phyloP scores from a whole-genome alignment of 1,140 invertebrate species.

The Anastatus disparis region DNA sequence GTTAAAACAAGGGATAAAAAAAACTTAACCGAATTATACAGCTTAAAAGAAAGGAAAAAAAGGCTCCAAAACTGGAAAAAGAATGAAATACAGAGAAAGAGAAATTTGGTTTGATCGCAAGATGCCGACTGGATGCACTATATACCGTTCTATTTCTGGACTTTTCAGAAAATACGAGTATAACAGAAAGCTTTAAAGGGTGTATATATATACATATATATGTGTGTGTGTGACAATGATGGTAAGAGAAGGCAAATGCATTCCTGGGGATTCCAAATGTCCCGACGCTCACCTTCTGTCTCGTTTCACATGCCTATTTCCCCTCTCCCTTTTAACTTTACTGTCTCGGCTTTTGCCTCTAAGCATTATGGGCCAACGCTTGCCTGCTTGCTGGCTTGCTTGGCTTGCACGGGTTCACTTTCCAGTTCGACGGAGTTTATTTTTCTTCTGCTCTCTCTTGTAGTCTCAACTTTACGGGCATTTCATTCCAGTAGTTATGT shows the following conservation, averaged over 20 bases:
- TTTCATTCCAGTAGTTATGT: no score
- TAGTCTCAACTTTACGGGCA: no score
- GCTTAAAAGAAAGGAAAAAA: no score
- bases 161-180: constrained; percentile 11
- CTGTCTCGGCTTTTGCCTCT: background rate
- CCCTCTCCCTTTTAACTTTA: no score
- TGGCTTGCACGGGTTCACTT: no score
- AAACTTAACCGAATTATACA: constrained; percentile 11
- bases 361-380: no score
- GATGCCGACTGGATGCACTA: constrained; percentile 15
- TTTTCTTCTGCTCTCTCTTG: no score
- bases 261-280: constrained; percentile 35
- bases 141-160: constrained; percentile 34
- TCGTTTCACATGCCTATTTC: constrained; percentile 16
- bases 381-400: no score
- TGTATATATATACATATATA: no score
- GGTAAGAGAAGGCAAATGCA: background rate
- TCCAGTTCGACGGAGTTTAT: no score
- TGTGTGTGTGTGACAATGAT: background rate
- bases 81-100: background rate
- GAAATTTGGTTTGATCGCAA: constrained; percentile 6
- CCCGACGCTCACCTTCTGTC: constrained; percentile 32
- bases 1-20: background rate
- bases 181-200: no score
- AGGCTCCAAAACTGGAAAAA: no score